Percentiles rank a stretch among this genome's conserved stretches.
These are phyloP conservation scores for Rissa tridactyla DNA, from an alignment of 2,113 vertebrate species.

Conservation along the genomic window DNA sequence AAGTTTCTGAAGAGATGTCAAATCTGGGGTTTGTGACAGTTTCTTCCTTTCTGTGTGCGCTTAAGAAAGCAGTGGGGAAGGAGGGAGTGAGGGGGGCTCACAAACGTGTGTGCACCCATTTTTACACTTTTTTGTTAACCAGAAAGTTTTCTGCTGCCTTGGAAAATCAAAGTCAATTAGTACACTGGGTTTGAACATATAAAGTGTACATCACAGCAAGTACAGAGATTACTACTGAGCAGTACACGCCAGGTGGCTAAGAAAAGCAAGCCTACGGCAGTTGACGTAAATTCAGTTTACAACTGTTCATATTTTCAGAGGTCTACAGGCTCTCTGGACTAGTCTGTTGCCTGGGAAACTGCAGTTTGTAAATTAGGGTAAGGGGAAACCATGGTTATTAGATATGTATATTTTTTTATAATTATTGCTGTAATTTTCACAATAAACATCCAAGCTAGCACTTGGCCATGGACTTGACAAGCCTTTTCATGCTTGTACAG, in stretches of 20 bases:
- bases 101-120: background rate
- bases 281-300: background rate
- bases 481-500: background rate
- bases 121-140: background rate
- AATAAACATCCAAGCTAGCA: background rate
- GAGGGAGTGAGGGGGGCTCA: background rate
- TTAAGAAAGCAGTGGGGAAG: background rate
- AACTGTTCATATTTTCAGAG: background rate
- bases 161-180: background rate
- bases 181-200: background rate
- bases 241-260: background rate
- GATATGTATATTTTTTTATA: background rate
- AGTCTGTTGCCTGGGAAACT: slow-evolving; percentile 50
- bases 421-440: background rate
- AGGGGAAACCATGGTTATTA: background rate
- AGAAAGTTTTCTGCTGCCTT: background rate
- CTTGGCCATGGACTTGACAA: background rate
- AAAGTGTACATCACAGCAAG: background rate
- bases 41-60: background rate
- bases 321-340: background rate
- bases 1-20: background rate
- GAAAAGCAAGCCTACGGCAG: background rate
- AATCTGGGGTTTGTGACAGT: background rate
- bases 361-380: background rate
- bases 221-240: background rate